phyloP scores from a whole-genome alignment of 2,888 invertebrate species.

The Odontomyia ornata region DNA sequence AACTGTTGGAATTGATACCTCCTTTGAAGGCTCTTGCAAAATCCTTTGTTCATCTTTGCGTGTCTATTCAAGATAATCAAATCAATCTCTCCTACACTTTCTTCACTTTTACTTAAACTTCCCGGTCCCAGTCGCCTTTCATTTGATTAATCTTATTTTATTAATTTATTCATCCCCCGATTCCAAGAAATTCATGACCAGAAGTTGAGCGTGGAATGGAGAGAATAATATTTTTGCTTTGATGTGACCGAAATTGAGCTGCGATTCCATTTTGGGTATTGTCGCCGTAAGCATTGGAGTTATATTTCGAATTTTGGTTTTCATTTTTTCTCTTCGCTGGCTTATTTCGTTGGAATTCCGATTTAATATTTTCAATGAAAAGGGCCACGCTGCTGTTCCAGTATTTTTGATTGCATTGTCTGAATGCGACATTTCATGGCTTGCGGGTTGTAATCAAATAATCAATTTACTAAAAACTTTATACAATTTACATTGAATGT shows the following conservation, averaged over 20 bases:
- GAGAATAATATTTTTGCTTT: slow-evolving; percentile 42
- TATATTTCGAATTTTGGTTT: no score
- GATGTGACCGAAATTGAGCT: slow-evolving; percentile 47
- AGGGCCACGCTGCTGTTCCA: neutral
- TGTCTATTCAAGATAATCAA: no score
- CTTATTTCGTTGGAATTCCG: slow-evolving; percentile 23
- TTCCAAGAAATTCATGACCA: neutral
- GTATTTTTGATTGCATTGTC: slow-evolving; percentile 7
- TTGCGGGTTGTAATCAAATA: neutral
- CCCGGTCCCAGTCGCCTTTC: neutral
- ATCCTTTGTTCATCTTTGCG: no score
- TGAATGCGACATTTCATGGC: slow-evolving; percentile 19
- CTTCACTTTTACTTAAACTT: no score
- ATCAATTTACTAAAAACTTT: slow-evolving; percentile 23
- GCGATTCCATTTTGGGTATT: slow-evolving; percentile 38
- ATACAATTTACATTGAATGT: neutral
- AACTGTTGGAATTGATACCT: no score
- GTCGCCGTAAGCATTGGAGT: slow-evolving; percentile 32
- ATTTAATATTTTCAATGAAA: slow-evolving; percentile 27
- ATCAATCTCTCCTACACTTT: no score
- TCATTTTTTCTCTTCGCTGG: neutral
- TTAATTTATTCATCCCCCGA: slow-evolving; percentile 5
- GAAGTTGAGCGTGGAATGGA: neutral
- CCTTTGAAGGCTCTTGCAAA: no score
- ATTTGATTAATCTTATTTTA: neutral